Evolutionary conservation across 2,797 vertebrate genomes (phyloP).

Genomic region (Falco biarmicus): DNA sequence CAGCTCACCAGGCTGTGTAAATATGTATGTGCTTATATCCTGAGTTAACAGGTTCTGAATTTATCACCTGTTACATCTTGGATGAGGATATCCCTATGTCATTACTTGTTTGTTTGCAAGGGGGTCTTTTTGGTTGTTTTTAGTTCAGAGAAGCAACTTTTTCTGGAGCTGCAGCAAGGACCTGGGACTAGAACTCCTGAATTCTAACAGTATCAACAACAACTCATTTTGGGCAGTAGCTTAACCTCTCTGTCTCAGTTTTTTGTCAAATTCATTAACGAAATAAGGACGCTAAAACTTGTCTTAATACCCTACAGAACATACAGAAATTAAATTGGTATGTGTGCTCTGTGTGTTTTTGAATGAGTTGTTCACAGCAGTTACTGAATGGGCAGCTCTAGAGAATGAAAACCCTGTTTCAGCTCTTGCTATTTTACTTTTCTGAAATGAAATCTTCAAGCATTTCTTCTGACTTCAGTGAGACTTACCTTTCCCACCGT

Average conservation of each 20-base stretch:
- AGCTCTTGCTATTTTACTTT: neutral
- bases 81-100: neutral
- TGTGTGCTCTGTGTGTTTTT: neutral
- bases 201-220: neutral
- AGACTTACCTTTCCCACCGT: accelerated
- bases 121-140: neutral
- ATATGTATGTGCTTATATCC: neutral
- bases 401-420: neutral
- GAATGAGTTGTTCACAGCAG: neutral
- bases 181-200: neutral
- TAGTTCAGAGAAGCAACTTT: neutral
- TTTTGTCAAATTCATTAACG: neutral
- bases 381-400: neutral
- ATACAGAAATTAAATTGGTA: neutral
- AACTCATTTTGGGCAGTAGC: neutral
- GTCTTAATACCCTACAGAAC: neutral
- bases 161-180: neutral
- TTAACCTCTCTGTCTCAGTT: constrained; percentile 44
- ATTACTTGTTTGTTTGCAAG: neutral
- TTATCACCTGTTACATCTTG: neutral
- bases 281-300: neutral
- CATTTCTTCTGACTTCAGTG: neutral
- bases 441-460: neutral
- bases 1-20: neutral
- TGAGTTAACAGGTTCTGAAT: neutral